Evolutionary conservation across 2,797 vertebrate genomes (phyloP).

Genomic region (Chloroceryle inda): DNA sequence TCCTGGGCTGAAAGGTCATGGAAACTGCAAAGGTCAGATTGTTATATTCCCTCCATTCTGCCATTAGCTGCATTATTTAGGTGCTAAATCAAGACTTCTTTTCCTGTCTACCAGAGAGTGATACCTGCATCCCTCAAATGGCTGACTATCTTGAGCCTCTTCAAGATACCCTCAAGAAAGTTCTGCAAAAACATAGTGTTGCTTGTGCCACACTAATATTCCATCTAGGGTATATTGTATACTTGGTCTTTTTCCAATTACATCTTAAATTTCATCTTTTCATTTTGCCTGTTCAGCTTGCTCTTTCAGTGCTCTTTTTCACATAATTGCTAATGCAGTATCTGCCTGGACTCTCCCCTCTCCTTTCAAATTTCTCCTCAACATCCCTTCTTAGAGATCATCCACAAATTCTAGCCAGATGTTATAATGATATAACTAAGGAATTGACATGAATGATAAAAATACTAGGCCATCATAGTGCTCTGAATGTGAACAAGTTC

Average conservation of each 20-base stretch:
- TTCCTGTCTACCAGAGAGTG: neutral
- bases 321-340: neutral
- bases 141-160: neutral
- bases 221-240: neutral
- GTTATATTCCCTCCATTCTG: neutral
- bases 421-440: neutral
- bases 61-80: neutral
- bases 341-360: rapidly evolving
- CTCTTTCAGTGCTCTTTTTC: neutral
- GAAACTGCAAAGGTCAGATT: neutral
- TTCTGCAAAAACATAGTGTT: neutral
- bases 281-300: neutral
- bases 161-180: neutral
- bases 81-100: neutral
- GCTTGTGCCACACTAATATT: neutral
- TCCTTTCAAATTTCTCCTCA: neutral
- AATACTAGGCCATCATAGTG: neutral
- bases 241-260: neutral
- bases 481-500: neutral
- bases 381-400: neutral
- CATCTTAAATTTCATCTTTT: neutral
- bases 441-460: neutral
- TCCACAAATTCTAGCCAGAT: neutral
- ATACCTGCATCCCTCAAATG: neutral
- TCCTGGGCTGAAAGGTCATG: neutral